Evolutionary conservation across 2,888 invertebrate genomes (phyloP).

Genomic region (Rugalucina vietnamica): DNA sequence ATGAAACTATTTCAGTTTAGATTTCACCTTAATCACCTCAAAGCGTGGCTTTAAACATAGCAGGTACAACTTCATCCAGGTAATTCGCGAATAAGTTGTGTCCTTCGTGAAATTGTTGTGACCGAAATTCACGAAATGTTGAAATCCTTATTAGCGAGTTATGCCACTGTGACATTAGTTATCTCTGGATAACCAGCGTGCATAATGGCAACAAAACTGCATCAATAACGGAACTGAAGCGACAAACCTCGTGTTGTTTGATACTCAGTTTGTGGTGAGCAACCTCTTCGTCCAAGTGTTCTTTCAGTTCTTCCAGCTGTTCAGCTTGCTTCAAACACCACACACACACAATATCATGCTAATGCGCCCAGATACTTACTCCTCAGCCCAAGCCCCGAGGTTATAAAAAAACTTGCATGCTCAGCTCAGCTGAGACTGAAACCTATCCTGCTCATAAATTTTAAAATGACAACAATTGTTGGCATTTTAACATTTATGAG

Average conservation of each 20-base stretch:
- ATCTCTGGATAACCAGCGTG: background rate
- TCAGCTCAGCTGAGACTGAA: background rate
- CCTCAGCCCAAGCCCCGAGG: background rate
- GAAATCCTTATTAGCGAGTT: background rate
- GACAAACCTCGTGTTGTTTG: constrained; percentile 61
- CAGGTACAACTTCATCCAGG: too few relatives aligned
- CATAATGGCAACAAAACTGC: background rate
- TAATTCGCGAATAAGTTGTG: too few relatives aligned
- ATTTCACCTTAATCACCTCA: too few relatives aligned
- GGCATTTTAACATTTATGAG: background rate
- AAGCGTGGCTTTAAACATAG: too few relatives aligned
- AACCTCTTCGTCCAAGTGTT: constrained; percentile 64
- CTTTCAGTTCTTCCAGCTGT: constrained; percentile 59
- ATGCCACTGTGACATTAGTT: background rate
- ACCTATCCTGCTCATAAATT: background rate
- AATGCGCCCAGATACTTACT: background rate
- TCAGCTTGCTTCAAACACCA: constrained; percentile 41
- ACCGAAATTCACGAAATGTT: background rate
- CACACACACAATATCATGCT: background rate
- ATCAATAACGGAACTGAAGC: background rate
- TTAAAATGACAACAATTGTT: background rate
- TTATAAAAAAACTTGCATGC: background rate
- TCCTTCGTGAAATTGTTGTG: too few relatives aligned
- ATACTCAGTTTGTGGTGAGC: constrained; percentile 56
- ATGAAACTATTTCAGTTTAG: too few relatives aligned